Evolutionary conservation across 2,888 invertebrate species (phyloP), one percentile per base, ranked within the genome.

Genomic region (Agrochola macilenta): DNA sequence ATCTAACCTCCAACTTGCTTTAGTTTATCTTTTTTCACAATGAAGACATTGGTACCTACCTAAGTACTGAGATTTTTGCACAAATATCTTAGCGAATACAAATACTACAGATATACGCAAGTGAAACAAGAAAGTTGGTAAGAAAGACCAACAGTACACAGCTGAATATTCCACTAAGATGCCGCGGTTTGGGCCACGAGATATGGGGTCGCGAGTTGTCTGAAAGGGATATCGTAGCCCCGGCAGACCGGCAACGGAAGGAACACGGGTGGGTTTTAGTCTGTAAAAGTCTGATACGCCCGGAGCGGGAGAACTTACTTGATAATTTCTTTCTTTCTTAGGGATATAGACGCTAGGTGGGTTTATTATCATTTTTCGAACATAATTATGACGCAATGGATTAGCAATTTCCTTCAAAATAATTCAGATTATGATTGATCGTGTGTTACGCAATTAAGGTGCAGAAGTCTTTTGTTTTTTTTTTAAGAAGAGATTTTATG

Each of bases 131-230:
- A 94, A 94, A 94, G 90, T 93, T 93, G 88, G 78, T 84, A 89
- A 94, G 93, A 93, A 94, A 94, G 92, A 93, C 90, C 91, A 91
- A 92, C 91, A 89, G 90, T 93, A 92, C 92, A 92, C 89, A 85
- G 89, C 91, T 90, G 92, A 93, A 90, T 93, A 93, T 91, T 92
- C 92, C 90, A 83, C 85, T 71, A 90, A 90, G 87, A 89, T 76
- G 84, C 80, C 85, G 74, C 69, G 70, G 76, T 85, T 90, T 83
- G 83, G 88, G 93, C 91, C 90, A 92, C 66, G 64, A 88, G 77
- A 87, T 35, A 12, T 3, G 30, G 1, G 30, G 30, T 30, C 3
- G 30, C 30, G 30, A 30, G 30, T 30, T 30, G 30, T 30, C 30
- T 30, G 30, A 30, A 30, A 30, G 30, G 30, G 30, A 30, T 30